These are phyloP conservation scores for Promerops cafer DNA, from an alignment of 2,113 vertebrate species.

Conservation along the genomic window DNA sequence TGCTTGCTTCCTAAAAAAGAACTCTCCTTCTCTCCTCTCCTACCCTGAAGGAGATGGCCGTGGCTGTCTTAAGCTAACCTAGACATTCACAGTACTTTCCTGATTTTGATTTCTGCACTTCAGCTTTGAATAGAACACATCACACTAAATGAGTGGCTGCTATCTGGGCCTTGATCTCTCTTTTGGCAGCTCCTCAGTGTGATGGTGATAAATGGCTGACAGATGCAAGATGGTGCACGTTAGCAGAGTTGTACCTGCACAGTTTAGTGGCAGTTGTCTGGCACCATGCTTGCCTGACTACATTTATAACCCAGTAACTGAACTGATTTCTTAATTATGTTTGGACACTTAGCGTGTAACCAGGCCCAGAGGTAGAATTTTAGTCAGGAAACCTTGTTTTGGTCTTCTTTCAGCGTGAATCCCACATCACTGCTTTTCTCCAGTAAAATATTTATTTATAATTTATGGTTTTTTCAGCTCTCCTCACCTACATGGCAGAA, in stretches of 20 bases:
- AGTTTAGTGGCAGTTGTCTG: not conserved
- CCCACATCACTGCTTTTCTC: not conserved
- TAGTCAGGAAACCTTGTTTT: not conserved
- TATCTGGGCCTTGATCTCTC: not conserved
- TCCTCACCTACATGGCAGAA: not conserved
- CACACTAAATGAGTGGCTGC: not conserved
- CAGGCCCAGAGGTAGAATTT: not conserved
- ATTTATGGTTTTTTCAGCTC: not conserved
- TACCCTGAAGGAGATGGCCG: not conserved
- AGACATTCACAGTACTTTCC: rapidly evolving
- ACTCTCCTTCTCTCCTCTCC: not conserved
- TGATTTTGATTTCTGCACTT: not conserved
- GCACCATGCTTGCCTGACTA: not conserved
- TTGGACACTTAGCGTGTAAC: not conserved
- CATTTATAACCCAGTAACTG: not conserved
- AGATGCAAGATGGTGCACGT: not conserved
- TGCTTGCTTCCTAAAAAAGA: not conserved
- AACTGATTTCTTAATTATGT: not conserved
- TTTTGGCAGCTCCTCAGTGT: not conserved
- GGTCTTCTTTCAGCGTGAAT: not conserved
- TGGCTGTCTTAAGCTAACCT: not conserved
- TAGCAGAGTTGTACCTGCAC: not conserved
- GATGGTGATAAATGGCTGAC: not conserved
- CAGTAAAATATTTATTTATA: not conserved
- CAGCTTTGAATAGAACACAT: not conserved